A percentile compares a stretch with the other conserved stretches of the same genome.
phyloP scores from a whole-genome alignment of 53 echinoderm and acorn worm genomes.

The Apostichopus leukothele region DNA sequence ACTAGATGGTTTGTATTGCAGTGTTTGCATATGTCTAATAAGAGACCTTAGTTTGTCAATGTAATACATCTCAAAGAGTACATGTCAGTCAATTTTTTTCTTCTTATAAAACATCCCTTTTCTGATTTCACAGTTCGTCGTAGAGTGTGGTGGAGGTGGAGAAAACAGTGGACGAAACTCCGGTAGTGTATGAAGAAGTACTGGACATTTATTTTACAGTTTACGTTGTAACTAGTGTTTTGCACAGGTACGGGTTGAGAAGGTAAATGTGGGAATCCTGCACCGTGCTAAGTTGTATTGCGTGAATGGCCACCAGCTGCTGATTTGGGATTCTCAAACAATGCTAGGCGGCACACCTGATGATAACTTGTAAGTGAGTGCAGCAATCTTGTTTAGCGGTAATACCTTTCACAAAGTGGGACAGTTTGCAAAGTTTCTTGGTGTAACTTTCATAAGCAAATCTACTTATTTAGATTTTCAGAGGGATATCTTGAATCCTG shows the following conservation, averaged over 20 bases:
- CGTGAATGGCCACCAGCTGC: not conserved
- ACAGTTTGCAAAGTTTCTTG: conserved; percentile 26
- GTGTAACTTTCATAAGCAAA: not conserved
- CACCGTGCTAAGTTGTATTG: conserved; percentile 9
- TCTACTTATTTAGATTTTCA: conserved; percentile 37
- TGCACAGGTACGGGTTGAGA: not conserved
- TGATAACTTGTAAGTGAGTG: not conserved
- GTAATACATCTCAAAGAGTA: not conserved
- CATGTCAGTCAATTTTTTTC: no score
- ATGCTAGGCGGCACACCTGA: not conserved
- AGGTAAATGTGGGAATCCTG: not conserved
- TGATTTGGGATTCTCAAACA: conserved; percentile 30
- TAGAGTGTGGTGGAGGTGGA: no score
- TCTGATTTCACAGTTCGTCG: no score
- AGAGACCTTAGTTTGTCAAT: no score
- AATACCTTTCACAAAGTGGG: not conserved
- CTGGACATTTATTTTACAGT: conserved; percentile 4
- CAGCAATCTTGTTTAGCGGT: conserved; percentile 39
- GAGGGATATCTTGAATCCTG: conserved; percentile 7
- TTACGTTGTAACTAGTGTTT: not conserved
- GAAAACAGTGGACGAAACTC: no score
- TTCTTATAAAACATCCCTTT: no score
- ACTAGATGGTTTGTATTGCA: no score
- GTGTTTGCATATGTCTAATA: no score
- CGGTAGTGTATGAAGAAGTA: not conserved